phyloP scores from a whole-genome alignment of 2,888 invertebrate genomes.

The Automeris io region DNA sequence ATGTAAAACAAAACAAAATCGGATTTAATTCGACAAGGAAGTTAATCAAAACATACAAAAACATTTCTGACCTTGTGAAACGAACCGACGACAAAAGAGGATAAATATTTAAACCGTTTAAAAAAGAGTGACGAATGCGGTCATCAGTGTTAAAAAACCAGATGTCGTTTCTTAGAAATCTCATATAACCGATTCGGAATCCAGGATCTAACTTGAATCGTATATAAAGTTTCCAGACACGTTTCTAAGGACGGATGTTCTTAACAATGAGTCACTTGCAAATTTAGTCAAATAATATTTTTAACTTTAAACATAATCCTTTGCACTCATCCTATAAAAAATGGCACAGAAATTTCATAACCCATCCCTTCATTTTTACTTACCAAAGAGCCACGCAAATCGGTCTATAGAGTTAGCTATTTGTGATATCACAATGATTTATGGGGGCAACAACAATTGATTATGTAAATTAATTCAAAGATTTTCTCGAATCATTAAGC shows the following conservation, averaged over 20 bases:
- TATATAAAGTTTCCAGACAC: slow-evolving; percentile 24
- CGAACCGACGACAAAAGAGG: slow-evolving; percentile 14
- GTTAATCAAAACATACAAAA: slow-evolving; percentile 16
- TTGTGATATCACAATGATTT: too few species aligned
- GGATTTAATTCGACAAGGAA: slow-evolving; percentile 14
- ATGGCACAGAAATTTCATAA: too few species aligned
- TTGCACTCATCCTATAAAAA: neutral
- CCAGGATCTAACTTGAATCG: slow-evolving; percentile 27
- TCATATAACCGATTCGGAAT: slow-evolving; percentile 29
- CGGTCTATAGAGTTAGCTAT: too few species aligned
- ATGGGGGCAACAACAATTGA: too few species aligned
- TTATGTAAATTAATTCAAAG: too few species aligned
- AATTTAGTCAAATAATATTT: neutral
- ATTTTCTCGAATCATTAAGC: too few species aligned
- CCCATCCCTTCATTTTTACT: too few species aligned
- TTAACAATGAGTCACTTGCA: slow-evolving; percentile 28
- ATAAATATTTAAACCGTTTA: neutral
- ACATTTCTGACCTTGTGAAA: slow-evolving; percentile 17
- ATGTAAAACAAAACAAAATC: neutral
- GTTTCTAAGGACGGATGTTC: slow-evolving; percentile 21
- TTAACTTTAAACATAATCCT: neutral
- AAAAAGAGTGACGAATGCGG: neutral
- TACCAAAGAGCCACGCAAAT: too few species aligned
- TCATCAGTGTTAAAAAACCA: neutral
- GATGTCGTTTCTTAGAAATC: slow-evolving; percentile 19